Evolutionary conservation across 2,797 vertebrate species (phyloP).

Genomic region (Ceyx erithaca): DNA sequence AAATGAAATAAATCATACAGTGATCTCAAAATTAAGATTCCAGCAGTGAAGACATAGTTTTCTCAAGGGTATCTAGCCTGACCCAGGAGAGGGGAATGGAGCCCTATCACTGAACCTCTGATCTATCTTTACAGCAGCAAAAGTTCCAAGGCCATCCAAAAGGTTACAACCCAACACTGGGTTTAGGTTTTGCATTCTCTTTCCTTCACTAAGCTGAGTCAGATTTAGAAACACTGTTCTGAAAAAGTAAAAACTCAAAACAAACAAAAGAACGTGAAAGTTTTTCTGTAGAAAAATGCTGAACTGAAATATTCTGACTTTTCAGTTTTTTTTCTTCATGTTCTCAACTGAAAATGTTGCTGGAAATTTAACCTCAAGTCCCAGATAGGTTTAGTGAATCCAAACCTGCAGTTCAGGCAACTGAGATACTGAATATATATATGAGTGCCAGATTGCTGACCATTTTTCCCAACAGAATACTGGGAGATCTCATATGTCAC

Average conservation of each 20-base stretch:
- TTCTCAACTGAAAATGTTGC: neutral
- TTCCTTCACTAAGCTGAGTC: neutral
- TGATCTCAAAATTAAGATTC: neutral
- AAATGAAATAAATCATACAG: neutral
- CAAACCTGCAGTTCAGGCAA: neutral
- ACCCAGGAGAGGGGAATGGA: neutral
- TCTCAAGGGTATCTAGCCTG: neutral
- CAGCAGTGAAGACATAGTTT: neutral
- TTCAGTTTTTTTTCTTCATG: neutral
- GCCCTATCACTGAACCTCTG: neutral
- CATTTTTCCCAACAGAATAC: constrained; percentile 17
- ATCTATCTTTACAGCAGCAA: neutral
- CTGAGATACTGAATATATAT: neutral
- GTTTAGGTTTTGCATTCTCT: neutral
- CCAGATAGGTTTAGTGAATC: neutral
- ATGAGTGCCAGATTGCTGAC: neutral
- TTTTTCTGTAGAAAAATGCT: neutral
- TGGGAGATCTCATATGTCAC: neutral
- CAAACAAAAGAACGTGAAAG: neutral
- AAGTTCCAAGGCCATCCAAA: neutral
- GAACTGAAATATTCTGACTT: neutral
- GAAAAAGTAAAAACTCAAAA: neutral
- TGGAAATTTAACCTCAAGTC: neutral
- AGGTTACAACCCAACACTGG: fast-evolving
- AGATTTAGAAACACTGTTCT: neutral